phyloP scores from a whole-genome alignment of 2,113 vertebrate species.

The Sander vitreus region DNA sequence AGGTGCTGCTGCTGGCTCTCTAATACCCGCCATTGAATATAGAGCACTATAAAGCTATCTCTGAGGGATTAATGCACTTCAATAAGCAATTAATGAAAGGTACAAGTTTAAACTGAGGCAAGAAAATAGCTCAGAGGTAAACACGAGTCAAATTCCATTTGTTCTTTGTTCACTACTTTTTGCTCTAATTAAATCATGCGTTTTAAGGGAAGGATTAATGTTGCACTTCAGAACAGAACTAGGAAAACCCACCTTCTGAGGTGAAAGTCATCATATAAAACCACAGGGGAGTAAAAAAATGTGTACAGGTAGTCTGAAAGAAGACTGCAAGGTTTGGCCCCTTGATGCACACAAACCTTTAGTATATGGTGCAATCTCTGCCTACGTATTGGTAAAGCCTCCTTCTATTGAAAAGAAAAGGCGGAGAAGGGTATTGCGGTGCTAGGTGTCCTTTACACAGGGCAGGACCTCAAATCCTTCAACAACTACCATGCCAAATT shows the following conservation, averaged over 20 bases:
- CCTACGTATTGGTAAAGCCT: too few species aligned
- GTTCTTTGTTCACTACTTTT: slow-evolving; percentile 23
- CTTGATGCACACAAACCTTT: too few species aligned
- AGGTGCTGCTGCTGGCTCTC: slow-evolving; percentile 70
- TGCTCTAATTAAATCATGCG: slow-evolving; percentile 56
- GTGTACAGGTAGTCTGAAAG: background rate
- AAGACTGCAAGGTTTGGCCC: too few species aligned
- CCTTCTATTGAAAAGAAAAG: too few species aligned
- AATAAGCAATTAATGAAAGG: slow-evolving; percentile 75
- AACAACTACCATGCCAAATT: too few species aligned
- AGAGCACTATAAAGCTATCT: slow-evolving; percentile 64
- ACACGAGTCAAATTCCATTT: slow-evolving; percentile 43
- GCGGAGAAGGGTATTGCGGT: too few species aligned
- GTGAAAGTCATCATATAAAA: background rate
- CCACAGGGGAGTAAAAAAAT: background rate
- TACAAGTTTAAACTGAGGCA: slow-evolving; percentile 63
- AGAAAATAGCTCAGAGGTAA: slow-evolving; percentile 72
- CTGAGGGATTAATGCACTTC: slow-evolving; percentile 65
- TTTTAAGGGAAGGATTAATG: slow-evolving; percentile 56
- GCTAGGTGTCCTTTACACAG: too few species aligned
- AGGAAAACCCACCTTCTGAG: slow-evolving; percentile 21
- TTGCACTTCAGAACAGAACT: slow-evolving; percentile 9
- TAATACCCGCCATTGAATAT: slow-evolving; percentile 65
- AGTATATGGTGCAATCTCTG: too few species aligned
- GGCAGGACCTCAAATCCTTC: too few species aligned